Base-by-base conservation (phyloP, 2,113 vertebrate genomes). In the Cottus gobio region DNA sequence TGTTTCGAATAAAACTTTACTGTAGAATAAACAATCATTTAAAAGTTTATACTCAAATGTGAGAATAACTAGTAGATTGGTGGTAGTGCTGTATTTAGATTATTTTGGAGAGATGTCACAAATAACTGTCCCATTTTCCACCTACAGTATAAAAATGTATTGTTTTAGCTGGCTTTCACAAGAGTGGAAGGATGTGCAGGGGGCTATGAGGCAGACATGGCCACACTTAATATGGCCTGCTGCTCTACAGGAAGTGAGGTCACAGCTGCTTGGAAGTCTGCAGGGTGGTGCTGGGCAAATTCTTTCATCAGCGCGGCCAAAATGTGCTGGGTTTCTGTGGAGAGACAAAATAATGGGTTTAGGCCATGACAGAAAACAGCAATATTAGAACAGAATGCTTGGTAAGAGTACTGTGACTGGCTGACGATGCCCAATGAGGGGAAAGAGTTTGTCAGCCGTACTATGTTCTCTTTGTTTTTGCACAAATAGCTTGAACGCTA, bases 221-320 rank as follows among this genome's bases (percentile, higher is more conserved):
- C 80, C 0, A 87, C 65, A 5, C 91, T 90, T 34, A 96, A 78
- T 36, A 85, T 92, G 37, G 90, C 91, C 73, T 93, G 91, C 63
- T 95, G 93, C 67, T 97, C 95, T 3, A 84, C 82, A 70, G 96
- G 94, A 85, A 97, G 93, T 2, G 94, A 93, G 70, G 87, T 90
- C 78, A 95, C 71, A 11, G 95, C 95, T 0, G 71, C 83, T 30
- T 96, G 92, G 89, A 97, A 95, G 56, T 95, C 95, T 20, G 94
- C 88, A 0, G 92, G 36, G 58, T 96, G 94, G 16, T 83, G 90
- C 88, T 93, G 90, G 3, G 92, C 92, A 12, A 98, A 81, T 44
- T 93, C 86, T 1, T 84, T 92, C 66, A 98, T 87, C 60, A 98
- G 81, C 58, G 85, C 28, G 12, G 92, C 62, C 64, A 95, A 57